phyloP scores from a whole-genome alignment of 2,797 vertebrate species.

The Parauchenoglanis punctatus region DNA sequence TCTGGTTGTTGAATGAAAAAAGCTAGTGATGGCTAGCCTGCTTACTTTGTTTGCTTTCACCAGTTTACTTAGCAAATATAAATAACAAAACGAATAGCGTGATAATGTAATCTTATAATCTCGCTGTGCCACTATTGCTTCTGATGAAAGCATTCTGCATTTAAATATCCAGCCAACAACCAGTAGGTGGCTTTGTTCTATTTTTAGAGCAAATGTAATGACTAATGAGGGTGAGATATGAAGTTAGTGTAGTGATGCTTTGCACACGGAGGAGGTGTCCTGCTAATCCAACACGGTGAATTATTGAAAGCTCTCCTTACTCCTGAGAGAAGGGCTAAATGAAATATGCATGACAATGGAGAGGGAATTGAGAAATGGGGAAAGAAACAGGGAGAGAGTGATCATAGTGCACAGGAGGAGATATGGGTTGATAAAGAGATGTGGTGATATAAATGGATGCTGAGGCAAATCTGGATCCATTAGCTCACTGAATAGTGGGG shows the following conservation, averaged over 20 bases:
- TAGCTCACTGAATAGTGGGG: background rate
- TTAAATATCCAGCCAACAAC: background rate
- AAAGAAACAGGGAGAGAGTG: background rate
- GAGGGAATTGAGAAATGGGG: slow-evolving; percentile 24
- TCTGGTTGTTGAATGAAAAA: background rate
- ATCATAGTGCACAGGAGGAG: background rate
- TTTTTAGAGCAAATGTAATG: slow-evolving; percentile 9
- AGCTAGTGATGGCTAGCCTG: background rate
- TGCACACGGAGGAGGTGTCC: slow-evolving; percentile 37
- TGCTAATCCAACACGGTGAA: slow-evolving; percentile 56
- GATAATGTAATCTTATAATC: background rate
- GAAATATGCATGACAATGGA: slow-evolving; percentile 58
- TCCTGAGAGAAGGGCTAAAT: slow-evolving; percentile 57
- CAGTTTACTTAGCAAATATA: background rate
- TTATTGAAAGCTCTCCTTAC: slow-evolving; percentile 63
- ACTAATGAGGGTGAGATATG: slow-evolving; percentile 14
- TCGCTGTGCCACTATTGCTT: background rate
- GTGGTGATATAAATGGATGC: background rate
- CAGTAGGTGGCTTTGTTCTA: slow-evolving; percentile 2
- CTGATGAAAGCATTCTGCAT: background rate
- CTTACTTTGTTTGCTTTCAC: background rate
- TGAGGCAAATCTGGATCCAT: slow-evolving; percentile 3
- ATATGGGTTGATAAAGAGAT: background rate
- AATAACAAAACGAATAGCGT: background rate
- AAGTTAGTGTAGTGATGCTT: slow-evolving; percentile 20